Base-by-base conservation (phyloP, 2,797 vertebrate genomes). In the Gadopsis marmoratus region DNA sequence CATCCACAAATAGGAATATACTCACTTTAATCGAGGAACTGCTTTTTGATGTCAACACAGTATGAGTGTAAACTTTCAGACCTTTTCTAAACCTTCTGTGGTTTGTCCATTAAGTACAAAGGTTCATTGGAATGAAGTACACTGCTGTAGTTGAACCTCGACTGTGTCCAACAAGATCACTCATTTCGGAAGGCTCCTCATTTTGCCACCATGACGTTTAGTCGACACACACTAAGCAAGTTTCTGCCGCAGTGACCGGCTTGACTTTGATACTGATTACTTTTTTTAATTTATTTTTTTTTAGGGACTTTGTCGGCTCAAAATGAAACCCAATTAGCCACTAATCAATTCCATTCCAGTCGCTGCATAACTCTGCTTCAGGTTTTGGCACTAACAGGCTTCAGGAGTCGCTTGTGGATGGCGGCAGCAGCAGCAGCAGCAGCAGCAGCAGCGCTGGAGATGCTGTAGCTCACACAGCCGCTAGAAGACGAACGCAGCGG, bases 331-430 rank as follows among this genome's bases (percentile, higher is more conserved):
- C 58, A 92, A 94, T 93, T 90, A 93, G 61, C 58, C 58, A 62
- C 79, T 86, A 88, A 95, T 94, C 88, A 90, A 84, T 95, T 93
- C 95, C 94, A 88, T 92, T 96, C 95, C 94, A 94, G 93, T 93
- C 60, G 65, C 82, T 61, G 88, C 74, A 48, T 37, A 21, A 91
- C 72, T 95, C 95, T 95, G 92, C 94, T 94, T 95, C 94, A 92
- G 89, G 94, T 95, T 95, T 96, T 95, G 91, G 86, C 82, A 66
- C 86, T 47, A 79, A 61, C 94, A 90, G 87, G 67, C 83, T 91
- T 71, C 54, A 68, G 84, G 84, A 90, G 90, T 88, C 81, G 84
- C 81, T 71, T n/a, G 82, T 83, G 91, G 92, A 87, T 92, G 94
- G 89, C 91, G 94, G 92, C 79, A 26, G 26, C 26, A 26, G 26